Evolutionary conservation across 2,888 invertebrate genomes (phyloP).

Genomic region (Trissoscelio sp.): DNA sequence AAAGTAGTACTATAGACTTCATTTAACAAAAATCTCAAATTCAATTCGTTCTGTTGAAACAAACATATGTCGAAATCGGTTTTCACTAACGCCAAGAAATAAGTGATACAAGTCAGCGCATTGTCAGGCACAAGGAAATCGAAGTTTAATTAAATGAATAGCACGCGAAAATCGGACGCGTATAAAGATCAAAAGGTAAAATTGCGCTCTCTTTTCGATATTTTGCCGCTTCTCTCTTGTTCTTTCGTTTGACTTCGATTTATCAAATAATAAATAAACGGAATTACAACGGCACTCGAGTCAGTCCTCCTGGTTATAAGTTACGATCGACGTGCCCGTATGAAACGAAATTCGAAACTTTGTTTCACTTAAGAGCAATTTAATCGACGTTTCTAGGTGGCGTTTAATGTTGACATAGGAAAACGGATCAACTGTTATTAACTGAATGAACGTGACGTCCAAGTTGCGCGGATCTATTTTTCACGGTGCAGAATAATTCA

Average conservation of each 20-base stretch:
- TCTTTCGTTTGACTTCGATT: slow-evolving; percentile 11
- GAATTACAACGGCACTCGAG: background rate
- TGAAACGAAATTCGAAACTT: slow-evolving; percentile 53
- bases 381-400: slow-evolving; percentile 53
- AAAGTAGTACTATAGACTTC: too few relatives aligned
- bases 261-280: slow-evolving; percentile 28
- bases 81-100: slow-evolving; percentile 12
- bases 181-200: slow-evolving; percentile 23
- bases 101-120: slow-evolving; percentile 33
- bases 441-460: slow-evolving; percentile 48
- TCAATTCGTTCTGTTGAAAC: background rate
- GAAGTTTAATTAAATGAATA: slow-evolving; percentile 28
- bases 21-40: too few relatives aligned
- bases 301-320: slow-evolving; percentile 19
- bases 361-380: slow-evolving; percentile 50
- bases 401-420: slow-evolving; percentile 41
- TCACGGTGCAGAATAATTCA: slow-evolving; percentile 28
- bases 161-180: background rate
- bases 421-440: slow-evolving; percentile 44
- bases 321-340: slow-evolving; percentile 24
- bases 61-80: slow-evolving; percentile 6
- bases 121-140: slow-evolving; percentile 17
- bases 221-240: background rate
- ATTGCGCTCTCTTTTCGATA: background rate
- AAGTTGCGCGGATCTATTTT: slow-evolving; percentile 22